A percentile compares a stretch with the other conserved stretches of the same genome.
Evolutionary conservation across 2,113 vertebrate species (phyloP).

Genomic region (Oncorhynchus masou): DNA sequence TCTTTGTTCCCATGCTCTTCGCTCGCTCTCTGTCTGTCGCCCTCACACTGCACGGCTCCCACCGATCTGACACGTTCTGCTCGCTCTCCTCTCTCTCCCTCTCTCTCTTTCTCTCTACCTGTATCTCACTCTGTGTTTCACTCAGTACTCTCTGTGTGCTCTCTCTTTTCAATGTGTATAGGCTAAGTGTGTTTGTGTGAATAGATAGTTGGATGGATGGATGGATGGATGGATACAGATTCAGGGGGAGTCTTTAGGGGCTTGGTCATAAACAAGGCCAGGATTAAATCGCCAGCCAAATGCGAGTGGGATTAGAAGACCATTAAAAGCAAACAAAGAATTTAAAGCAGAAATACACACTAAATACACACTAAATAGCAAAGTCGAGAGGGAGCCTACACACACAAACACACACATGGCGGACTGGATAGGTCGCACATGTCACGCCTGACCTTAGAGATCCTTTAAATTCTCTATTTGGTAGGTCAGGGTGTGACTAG

Average conservation of each 20-base stretch:
- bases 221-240: background rate
- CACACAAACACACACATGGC: too few relatives aligned
- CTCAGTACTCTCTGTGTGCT: slow-evolving; percentile 12
- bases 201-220: background rate
- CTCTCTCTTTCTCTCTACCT: slow-evolving; percentile 23
- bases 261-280: slow-evolving; percentile 61
- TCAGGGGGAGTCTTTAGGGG: slow-evolving; percentile 27
- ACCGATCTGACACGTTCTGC: background rate
- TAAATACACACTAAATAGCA: background rate
- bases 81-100: slow-evolving; percentile 3
- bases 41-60: slow-evolving; percentile 37
- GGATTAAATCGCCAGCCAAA: slow-evolving; percentile 74
- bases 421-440: too few relatives aligned
- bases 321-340: slow-evolving; percentile 67
- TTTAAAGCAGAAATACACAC: background rate
- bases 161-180: slow-evolving; percentile 38
- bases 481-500: too few relatives aligned
- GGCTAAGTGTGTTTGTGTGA: background rate
- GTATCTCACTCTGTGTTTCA: slow-evolving; percentile 18
- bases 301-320: slow-evolving; percentile 72
- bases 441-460: too few relatives aligned
- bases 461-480: too few relatives aligned
- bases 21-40: background rate
- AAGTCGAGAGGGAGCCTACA: too few relatives aligned
- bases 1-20: background rate